These are phyloP conservation scores for Aegotheles bennettii DNA, from an alignment of 2,113 vertebrate species.

Conservation along the genomic window DNA sequence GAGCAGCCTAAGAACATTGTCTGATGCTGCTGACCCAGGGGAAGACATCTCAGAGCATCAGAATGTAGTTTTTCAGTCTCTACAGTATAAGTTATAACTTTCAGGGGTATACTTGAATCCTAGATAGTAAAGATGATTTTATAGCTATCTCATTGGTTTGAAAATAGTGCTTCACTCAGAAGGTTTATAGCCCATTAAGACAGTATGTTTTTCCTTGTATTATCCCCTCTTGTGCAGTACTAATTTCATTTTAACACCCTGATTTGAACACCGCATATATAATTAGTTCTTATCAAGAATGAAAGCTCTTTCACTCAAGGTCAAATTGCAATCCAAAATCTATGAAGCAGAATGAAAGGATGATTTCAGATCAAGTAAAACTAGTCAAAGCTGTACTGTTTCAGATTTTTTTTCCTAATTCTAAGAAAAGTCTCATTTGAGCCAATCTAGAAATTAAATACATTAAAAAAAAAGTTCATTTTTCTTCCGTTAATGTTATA, in stretches of 20 bases:
- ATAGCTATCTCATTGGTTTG: background rate
- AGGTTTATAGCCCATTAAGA: constrained; percentile 15
- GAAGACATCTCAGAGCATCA: background rate
- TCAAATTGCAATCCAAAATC: background rate
- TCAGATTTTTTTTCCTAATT: background rate
- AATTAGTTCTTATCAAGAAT: constrained; percentile 17
- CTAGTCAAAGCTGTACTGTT: background rate
- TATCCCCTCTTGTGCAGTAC: background rate
- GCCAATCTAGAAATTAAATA: background rate
- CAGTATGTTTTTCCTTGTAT: background rate
- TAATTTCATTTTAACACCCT: constrained; percentile 54
- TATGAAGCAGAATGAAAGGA: background rate
- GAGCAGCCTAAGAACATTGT: background rate
- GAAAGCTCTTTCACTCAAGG: constrained; percentile 35
- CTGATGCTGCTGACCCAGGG: background rate
- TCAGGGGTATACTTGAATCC: background rate
- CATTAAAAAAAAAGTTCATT: background rate
- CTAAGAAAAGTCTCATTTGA: background rate
- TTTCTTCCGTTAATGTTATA: background rate
- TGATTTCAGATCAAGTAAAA: background rate
- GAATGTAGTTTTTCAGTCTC: background rate
- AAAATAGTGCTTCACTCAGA: constrained; percentile 6
- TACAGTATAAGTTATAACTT: background rate
- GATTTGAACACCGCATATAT: constrained; percentile 6
- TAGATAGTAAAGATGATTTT: background rate